Conservation (phyloP, 2,113 vertebrate genomes). For the Myotis yumanensis region DNA sequence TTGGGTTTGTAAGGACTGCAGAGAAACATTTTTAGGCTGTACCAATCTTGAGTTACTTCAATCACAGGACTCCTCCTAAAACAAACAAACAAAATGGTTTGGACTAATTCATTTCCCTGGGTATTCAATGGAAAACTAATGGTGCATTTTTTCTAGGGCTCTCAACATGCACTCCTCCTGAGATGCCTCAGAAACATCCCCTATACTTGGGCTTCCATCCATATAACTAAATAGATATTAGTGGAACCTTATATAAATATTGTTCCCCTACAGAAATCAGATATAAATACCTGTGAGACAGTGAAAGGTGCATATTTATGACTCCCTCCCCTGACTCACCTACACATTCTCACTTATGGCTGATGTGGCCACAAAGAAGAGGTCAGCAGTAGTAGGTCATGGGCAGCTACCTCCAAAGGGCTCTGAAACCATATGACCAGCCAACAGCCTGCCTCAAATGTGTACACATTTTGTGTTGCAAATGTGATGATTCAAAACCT, state of each 20-base stretch:
- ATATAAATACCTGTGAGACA: neutral
- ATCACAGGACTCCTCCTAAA: neutral
- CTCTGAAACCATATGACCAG: neutral
- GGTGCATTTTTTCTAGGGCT: neutral
- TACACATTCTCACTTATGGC: neutral
- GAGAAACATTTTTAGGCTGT: neutral
- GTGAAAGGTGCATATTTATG: neutral
- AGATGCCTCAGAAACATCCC: constrained; percentile 7
- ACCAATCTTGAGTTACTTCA: neutral
- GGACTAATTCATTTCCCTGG: neutral
- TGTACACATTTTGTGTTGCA: neutral
- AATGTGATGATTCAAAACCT: neutral
- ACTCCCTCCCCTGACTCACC: neutral
- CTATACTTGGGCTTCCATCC: neutral
- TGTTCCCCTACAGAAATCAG: constrained; percentile 20
- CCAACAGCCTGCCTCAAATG: neutral
- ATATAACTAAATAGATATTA: neutral
- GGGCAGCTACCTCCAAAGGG: neutral
- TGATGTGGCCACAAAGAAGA: neutral
- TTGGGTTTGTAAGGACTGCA: neutral
- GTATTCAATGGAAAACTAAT: neutral
- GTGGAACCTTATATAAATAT: neutral
- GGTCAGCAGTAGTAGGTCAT: neutral
- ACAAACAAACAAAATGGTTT: neutral
- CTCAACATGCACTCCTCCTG: neutral